Evolutionary conservation across 1,140 invertebrate species (phyloP).

Genomic region (Hyphantria cunea): DNA sequence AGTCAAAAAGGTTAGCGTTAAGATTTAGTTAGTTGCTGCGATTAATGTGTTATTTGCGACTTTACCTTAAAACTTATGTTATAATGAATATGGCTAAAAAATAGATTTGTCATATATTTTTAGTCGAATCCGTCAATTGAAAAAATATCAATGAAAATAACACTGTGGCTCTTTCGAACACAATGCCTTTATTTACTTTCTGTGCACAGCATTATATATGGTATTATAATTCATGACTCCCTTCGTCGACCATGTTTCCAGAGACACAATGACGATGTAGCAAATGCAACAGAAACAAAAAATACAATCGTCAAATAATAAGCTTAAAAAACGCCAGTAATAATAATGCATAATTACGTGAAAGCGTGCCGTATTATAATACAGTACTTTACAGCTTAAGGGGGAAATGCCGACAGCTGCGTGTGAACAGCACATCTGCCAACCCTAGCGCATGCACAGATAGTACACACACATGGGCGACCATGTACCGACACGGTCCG

Average conservation of each 20-base stretch:
- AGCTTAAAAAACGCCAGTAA: conserved; percentile 52
- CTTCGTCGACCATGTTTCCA: background rate
- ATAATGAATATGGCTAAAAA: too few species aligned
- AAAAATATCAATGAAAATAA: too few species aligned
- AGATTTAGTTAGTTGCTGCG: too few species aligned
- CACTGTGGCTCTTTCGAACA: too few species aligned
- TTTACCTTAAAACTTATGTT: too few species aligned
- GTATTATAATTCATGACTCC: conserved; percentile 8
- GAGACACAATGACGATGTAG: conserved; percentile 38
- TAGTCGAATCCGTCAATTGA: too few species aligned
- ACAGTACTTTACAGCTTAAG: conserved; percentile 54
- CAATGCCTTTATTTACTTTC: background rate
- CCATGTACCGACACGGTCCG: conserved; percentile 37
- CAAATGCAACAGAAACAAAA: conserved; percentile 62
- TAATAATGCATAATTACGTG: conserved; percentile 75
- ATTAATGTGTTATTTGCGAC: too few species aligned
- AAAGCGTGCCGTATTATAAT: conserved; percentile 75
- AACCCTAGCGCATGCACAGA: conserved; percentile 53
- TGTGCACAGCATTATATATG: background rate
- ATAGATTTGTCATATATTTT: too few species aligned
- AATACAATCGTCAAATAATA: conserved; percentile 53
- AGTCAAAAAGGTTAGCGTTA: too few species aligned
- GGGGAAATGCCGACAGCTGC: conserved; percentile 66
- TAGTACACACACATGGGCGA: conserved; percentile 30
- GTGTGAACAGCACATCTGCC: conserved; percentile 67